Conservation (phyloP, 1,140 invertebrate species). For the Hylaeus volcanicus region DNA sequence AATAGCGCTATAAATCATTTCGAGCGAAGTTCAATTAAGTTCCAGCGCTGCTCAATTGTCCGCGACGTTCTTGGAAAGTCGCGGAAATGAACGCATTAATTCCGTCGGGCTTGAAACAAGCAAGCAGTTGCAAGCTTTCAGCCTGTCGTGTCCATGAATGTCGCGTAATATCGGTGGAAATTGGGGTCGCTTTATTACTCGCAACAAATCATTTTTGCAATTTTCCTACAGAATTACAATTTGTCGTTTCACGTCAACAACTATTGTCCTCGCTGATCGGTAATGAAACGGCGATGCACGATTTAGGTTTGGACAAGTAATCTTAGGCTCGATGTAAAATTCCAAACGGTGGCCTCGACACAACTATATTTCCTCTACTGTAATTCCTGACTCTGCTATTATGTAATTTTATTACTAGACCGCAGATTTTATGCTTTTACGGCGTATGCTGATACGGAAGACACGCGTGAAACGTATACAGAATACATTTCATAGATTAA, state of each 20-base stretch:
- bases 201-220: neutral
- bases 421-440: too few species aligned
- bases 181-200: neutral
- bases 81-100: slow-evolving; percentile 5
- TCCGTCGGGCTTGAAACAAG: neutral
- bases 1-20: neutral
- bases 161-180: neutral
- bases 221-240: neutral
- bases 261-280: neutral
- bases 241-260: too few species aligned
- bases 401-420: too few species aligned
- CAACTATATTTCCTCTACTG: too few species aligned
- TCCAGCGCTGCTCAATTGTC: neutral
- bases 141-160: neutral
- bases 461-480: too few species aligned
- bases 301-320: too few species aligned
- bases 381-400: too few species aligned
- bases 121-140: neutral
- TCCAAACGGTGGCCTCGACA: too few species aligned
- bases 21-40: neutral
- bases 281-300: neutral
- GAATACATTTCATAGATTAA: too few species aligned
- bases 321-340: too few species aligned
- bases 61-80: neutral
- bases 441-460: too few species aligned